phyloP scores from a whole-genome alignment of 2,888 invertebrate genomes.

The Lottia scabra region DNA sequence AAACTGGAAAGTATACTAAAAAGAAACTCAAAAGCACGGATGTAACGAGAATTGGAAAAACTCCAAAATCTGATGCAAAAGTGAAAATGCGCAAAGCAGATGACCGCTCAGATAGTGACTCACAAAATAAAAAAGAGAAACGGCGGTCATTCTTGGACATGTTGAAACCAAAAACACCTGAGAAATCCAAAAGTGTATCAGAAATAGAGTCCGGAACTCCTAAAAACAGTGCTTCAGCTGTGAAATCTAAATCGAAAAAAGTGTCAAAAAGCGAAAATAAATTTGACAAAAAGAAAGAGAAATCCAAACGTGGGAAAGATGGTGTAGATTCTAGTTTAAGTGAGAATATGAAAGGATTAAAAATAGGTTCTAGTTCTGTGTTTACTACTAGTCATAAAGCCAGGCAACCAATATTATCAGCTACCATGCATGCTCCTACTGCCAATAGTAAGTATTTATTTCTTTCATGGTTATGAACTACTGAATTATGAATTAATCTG shows the following conservation, averaged over 20 bases:
- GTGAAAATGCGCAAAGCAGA: conserved; percentile 20
- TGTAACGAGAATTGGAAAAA: not conserved
- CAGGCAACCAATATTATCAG: conserved; percentile 7
- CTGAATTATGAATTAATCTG: not conserved
- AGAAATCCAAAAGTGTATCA: conserved; percentile 37
- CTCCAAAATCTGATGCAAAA: not conserved
- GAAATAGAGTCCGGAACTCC: conserved; percentile 53
- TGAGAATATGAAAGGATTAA: conserved; percentile 48
- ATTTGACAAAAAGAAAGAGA: conserved; percentile 54
- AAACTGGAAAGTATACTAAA: conserved; percentile 25
- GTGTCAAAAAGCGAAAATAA: conserved; percentile 30
- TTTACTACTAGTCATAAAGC: conserved; percentile 34
- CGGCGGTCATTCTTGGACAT: conserved; percentile 53
- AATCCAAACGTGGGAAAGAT: conserved; percentile 37
- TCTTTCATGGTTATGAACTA: conserved; percentile 7
- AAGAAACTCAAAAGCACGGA: conserved; percentile 4
- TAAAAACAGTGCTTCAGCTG: conserved; percentile 28
- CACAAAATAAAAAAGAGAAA: conserved; percentile 54
- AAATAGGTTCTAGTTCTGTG: conserved; percentile 43
- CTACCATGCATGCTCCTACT: conserved; percentile 46
- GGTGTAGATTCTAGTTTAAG: conserved; percentile 29
- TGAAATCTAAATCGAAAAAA: conserved; percentile 28
- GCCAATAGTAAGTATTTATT: conserved; percentile 59
- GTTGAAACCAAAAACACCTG: conserved; percentile 52
- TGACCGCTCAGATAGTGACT: conserved; percentile 62